phyloP scores from a whole-genome alignment of 1,140 invertebrate genomes.

The Aphaenogaster floridana region DNA sequence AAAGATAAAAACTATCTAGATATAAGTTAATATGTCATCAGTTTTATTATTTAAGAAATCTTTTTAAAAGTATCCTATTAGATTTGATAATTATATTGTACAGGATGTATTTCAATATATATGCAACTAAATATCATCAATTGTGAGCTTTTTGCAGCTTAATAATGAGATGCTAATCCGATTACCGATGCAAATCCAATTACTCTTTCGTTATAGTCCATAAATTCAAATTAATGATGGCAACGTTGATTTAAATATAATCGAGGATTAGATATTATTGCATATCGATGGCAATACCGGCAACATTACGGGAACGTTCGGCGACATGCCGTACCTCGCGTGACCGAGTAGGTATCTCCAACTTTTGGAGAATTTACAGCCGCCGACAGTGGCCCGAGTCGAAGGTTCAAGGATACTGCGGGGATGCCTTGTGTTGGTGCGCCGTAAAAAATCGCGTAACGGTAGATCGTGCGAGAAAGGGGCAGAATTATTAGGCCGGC shows the following conservation, averaged over 20 bases:
- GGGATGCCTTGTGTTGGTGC: constrained; percentile 18
- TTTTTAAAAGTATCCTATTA: neutral
- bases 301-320: constrained; percentile 24
- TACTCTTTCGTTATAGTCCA: neutral
- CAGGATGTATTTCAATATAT: neutral
- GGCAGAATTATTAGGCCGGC: neutral
- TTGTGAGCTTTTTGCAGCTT: neutral
- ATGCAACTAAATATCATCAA: neutral
- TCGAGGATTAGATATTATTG: neutral
- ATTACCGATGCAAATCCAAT: constrained; percentile 11
- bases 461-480: neutral
- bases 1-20: neutral
- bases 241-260: neutral
- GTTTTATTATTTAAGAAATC: neutral
- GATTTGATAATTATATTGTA: neutral
- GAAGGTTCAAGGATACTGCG: constrained; percentile 79
- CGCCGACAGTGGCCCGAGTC: constrained; percentile 21
- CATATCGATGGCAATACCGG: neutral
- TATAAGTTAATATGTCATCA: neutral
- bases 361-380: constrained; percentile 66
- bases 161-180: constrained; percentile 28
- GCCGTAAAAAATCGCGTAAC: constrained; percentile 13
- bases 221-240: constrained; percentile 23
- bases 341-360: constrained; percentile 70
- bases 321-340: constrained; percentile 69